Percentiles rank a stretch among this genome's conserved stretches.
Evolutionary conservation across 2,797 vertebrate genomes (phyloP).

Genomic region (Takifugu rubripes): DNA sequence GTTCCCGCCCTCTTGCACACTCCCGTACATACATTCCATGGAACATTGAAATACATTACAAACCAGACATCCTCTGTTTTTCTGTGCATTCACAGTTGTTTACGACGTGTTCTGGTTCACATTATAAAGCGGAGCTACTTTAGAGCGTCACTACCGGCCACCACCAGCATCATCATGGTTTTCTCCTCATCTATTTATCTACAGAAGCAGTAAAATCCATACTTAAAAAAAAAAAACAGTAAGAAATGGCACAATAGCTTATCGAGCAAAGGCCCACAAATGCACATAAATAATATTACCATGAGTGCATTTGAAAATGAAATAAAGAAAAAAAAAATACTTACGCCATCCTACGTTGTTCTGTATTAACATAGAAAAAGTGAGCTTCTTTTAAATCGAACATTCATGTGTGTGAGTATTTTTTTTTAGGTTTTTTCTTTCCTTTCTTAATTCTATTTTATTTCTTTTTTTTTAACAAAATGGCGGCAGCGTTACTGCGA

Average conservation of each 20-base stretch:
- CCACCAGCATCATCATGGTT: slow-evolving; percentile 38
- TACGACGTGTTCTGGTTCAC: slow-evolving; percentile 45
- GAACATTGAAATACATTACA: slow-evolving; percentile 54
- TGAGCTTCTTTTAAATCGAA: slow-evolving; percentile 58
- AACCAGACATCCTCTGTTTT: slow-evolving; percentile 40
- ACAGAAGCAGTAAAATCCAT: slow-evolving; percentile 64
- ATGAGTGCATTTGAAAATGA: slow-evolving; percentile 59
- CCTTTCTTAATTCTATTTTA: slow-evolving; percentile 6
- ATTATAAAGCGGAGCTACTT: slow-evolving; percentile 31
- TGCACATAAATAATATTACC: slow-evolving; percentile 59
- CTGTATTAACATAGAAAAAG: slow-evolving; percentile 72
- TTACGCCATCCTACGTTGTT: slow-evolving; percentile 64
- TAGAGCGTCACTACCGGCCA: slow-evolving; percentile 32
- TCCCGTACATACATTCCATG: slow-evolving; percentile 45
- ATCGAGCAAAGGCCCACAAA: slow-evolving; percentile 66
- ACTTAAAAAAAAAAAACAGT: slow-evolving; percentile 32
- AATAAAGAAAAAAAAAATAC: slow-evolving; percentile 55
- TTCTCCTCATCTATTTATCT: slow-evolving; percentile 49
- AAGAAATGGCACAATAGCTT: slow-evolving; percentile 64
- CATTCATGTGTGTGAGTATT: slow-evolving; percentile 57
- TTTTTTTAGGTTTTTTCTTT: slow-evolving; percentile 23
- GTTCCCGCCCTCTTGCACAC: slow-evolving; percentile 11
- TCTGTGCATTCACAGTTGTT: slow-evolving; percentile 45
- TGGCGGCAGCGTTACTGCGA: slow-evolving; percentile 69
- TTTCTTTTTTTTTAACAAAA: slow-evolving; percentile 60